Base-by-base conservation (phyloP, 1,140 invertebrate species). In the Ips nitidus region DNA sequence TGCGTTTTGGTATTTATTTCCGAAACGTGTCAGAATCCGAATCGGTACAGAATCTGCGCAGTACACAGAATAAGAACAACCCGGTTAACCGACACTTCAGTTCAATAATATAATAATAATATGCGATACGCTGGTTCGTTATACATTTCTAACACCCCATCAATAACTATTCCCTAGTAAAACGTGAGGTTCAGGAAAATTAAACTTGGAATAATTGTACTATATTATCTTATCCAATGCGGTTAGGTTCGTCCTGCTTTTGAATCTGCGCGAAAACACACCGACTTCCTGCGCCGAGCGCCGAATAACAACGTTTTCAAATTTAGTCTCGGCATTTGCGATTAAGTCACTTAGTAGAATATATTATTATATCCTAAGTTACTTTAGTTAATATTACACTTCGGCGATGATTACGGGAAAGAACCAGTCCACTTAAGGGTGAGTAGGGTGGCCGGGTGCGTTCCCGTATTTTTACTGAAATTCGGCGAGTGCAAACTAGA, bases 131-230 rank as follows among this genome's bases (percentile, higher is more conserved):
- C 36, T 69, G 53, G 55, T 56, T 69, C 59, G 53, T 52, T 72
- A 68, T 72, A 68, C 66, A 64, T 41, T 69, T 43, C 63, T 65
- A 75, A 75, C 74, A 75, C 73, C 74, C 74, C 73, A 73, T 75
- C 56, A 66, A 67, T 64, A 73, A 59, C 64, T 66, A 66, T 66
- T 70, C 64, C 52, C 60, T 70, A 69, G 58, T 69, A 69, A 69
- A 69, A 70, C 68, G 68, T 70, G 60, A 70, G 43, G 66, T 61
- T 62, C 58, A 61, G 66, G 57, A 68, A 68, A 68, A 68, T 68
- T 39, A 66, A 59, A 61, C 58, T 68, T 68, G 66, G 66, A 68
- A 68, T 66, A 66, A 66, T 68, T 68, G 57, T 68, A 68, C 66
- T 68, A 68, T 58, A 68, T 68, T 68, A 68, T 61, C 57, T 61